Evolutionary conservation across 2,797 vertebrate species (phyloP), one percentile per base, ranked within the genome.

Genomic region (Sitta carolinensis): DNA sequence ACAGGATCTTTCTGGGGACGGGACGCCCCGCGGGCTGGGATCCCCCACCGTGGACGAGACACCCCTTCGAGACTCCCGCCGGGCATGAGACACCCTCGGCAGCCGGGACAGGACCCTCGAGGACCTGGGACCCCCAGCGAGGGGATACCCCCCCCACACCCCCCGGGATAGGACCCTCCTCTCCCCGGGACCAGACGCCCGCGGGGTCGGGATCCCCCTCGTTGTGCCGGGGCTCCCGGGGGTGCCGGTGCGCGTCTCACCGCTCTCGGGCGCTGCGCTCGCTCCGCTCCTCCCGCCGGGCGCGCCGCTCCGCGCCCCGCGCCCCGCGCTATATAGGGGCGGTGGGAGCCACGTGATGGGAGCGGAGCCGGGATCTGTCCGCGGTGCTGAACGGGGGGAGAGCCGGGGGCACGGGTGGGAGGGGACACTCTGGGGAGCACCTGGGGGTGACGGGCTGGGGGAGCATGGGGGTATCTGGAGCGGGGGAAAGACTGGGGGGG

Each of bases 331-430:
- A 23, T 94, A 87, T 67, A 89, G 54, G 75, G 93, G 84, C 74
- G 85, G 92, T 8, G 76, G 85, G 54, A 40, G 38, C 45, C 93
- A 94, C 93, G 93, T 94, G 89, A 94, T 42, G 18, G 80, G 48
- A 67, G 50, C 74, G 81, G 80, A 40, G 64, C 47, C 36, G 47
- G 66, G 62, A 74, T 74, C 91, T 89, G 91, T 81, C 90, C 86
- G 75, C 47, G 91, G 90, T 95, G 64, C 86, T 94, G 95, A 95
- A 86, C 40, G 36, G 40, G 89, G 67, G 79, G 63, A 32, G 43
- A 9, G 11, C 0, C 27, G 21, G 38, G 70, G 43, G 64, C 27
- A 15, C 10, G 11, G n/a, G 5, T 2, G 25, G 15, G 11, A 5
- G 43, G 34, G 16, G 29, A 36, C 43, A 3, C 29, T 4, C n/a